Percentiles rank a stretch among this genome's conserved stretches.
phyloP scores from a whole-genome alignment of 2,888 invertebrate genomes.

The Aphodius granarius region DNA sequence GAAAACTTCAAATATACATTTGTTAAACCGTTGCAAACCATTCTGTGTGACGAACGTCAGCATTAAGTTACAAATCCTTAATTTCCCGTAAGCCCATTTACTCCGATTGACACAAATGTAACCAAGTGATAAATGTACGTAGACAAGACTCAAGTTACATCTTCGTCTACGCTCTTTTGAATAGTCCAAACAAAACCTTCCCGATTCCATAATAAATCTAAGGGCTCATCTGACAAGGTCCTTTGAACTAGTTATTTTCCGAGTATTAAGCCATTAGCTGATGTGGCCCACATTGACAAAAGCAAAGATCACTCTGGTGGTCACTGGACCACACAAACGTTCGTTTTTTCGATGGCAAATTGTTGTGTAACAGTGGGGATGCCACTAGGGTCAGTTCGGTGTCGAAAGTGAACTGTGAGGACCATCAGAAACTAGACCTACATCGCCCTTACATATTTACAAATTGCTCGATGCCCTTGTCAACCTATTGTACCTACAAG shows the following conservation, averaged over 20 bases:
- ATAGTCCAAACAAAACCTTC: background rate
- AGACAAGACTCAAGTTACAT: background rate
- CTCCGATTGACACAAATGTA: background rate
- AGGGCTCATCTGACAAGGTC: background rate
- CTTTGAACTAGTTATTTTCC: conserved; percentile 3
- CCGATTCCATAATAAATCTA: background rate
- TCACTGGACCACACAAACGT: conserved; percentile 5
- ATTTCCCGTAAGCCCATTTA: background rate
- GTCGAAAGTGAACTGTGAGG: conserved; percentile 1
- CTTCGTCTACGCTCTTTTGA: background rate
- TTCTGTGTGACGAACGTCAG: background rate
- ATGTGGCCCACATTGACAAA: background rate
- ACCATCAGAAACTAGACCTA: background rate
- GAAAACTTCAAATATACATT: no score
- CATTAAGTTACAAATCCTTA: background rate
- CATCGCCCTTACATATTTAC: conserved; percentile 7
- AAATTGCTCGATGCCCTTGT: conserved; percentile 2
- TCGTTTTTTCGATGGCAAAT: background rate
- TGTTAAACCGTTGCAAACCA: background rate
- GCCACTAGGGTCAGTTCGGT: conserved; percentile 4
- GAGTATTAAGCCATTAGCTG: conserved; percentile 9
- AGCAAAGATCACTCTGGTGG: background rate
- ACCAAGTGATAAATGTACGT: background rate
- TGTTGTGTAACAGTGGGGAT: background rate
- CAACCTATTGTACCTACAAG: background rate